Percentiles rank a stretch among this genome's conserved stretches.
Conservation (phyloP, 2,888 invertebrate species). For the Pasiphila rectangulata region DNA sequence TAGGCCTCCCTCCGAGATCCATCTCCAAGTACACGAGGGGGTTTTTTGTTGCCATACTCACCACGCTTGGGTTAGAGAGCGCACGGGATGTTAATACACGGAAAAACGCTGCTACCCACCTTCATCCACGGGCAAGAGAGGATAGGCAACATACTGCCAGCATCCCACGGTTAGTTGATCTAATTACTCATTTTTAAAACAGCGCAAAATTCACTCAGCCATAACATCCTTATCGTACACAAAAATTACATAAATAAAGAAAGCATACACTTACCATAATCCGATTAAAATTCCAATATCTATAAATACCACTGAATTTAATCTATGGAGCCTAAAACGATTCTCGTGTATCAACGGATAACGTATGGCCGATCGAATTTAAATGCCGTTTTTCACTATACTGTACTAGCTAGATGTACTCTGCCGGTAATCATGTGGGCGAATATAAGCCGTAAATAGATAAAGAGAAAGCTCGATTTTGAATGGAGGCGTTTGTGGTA, state of each 20-base stretch:
- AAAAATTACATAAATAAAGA: neutral
- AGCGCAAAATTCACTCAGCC: too few species aligned
- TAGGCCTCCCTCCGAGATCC: too few species aligned
- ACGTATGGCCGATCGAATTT: conserved; percentile 70
- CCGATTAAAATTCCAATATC: conserved; percentile 35
- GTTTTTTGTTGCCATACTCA: too few species aligned
- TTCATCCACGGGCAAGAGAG: too few species aligned
- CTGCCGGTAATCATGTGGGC: conserved; percentile 36
- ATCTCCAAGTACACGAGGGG: too few species aligned
- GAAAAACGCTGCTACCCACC: too few species aligned
- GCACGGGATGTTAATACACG: too few species aligned
- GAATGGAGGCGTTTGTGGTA: conserved; percentile 25
- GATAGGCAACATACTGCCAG: too few species aligned
- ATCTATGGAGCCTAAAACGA: conserved; percentile 63
- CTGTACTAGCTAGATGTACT: conserved; percentile 15
- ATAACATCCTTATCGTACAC: too few species aligned
- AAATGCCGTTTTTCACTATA: conserved; percentile 68
- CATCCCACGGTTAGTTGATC: too few species aligned
- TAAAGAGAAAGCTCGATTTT: conserved; percentile 36
- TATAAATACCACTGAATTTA: conserved; percentile 40
- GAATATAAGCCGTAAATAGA: conserved; percentile 51
- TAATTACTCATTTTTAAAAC: too few species aligned
- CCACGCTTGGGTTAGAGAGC: too few species aligned
- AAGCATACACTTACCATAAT: conserved; percentile 7
- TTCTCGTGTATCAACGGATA: conserved; percentile 69